A percentile compares a stretch with the other conserved stretches of the same genome.
Conservation (phyloP, 2,797 vertebrate genomes). For the Darevskia nairensis region DNA sequence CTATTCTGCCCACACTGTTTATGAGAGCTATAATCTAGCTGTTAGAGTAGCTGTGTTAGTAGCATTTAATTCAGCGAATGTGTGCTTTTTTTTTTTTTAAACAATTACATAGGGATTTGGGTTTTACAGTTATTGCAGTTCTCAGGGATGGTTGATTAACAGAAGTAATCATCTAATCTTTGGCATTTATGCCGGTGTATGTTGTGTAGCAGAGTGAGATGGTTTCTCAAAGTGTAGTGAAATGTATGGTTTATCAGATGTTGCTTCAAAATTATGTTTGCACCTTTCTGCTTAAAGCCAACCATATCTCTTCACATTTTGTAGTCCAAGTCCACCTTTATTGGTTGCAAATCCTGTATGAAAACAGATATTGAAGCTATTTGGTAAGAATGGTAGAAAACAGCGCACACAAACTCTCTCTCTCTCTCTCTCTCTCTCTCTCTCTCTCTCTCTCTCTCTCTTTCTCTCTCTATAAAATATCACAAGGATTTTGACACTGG, state of each 20-base stretch:
- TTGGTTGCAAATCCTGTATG: constrained; percentile 33
- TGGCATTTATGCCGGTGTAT: constrained; percentile 1
- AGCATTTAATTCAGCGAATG: constrained; percentile 19
- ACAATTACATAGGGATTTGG: constrained; percentile 19
- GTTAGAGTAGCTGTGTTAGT: constrained; percentile 8
- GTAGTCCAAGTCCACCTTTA: neutral
- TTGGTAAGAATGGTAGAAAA: neutral
- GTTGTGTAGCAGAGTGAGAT: constrained; percentile 23
- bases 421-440: no score
- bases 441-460: no score
- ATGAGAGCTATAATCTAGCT: constrained; percentile 15
- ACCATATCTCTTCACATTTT: constrained; percentile 32
- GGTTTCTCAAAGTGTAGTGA: neutral
- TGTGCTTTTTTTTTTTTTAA: constrained; percentile 3
- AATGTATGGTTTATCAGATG: constrained; percentile 53
- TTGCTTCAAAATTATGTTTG: constrained; percentile 60
- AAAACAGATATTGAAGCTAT: neutral
- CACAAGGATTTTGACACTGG: no score
- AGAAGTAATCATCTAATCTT: constrained; percentile 2
- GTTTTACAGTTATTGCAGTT: constrained; percentile 21
- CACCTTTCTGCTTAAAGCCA: constrained; percentile 30
- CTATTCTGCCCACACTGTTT: constrained; percentile 5
- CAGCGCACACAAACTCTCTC: no score
- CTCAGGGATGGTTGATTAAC: neutral
- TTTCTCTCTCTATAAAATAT: no score